phyloP scores from a whole-genome alignment of 2,113 vertebrate genomes.

The Notiomystis cincta region DNA sequence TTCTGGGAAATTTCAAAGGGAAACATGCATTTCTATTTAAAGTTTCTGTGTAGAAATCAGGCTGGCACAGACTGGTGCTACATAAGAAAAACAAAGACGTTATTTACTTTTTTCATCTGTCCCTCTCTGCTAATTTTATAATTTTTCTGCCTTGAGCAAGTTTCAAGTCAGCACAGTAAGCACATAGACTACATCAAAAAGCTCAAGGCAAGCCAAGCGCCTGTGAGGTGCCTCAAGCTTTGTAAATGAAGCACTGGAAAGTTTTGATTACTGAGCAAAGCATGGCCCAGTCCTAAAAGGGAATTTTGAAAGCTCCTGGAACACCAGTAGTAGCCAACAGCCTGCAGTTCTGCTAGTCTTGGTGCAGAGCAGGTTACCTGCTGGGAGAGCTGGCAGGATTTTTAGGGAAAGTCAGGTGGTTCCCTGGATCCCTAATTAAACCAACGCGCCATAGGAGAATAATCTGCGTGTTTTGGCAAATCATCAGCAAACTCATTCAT shows the following conservation, averaged over 20 bases:
- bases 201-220: background rate
- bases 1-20: conserved; percentile 23
- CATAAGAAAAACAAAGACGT: conserved; percentile 1
- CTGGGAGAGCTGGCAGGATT: background rate
- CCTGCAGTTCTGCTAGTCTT: background rate
- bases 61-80: background rate
- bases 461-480: background rate
- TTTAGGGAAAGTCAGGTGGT: background rate
- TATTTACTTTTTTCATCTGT: background rate
- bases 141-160: background rate
- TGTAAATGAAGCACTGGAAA: background rate
- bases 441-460: background rate
- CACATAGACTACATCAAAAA: background rate
- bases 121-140: conserved; percentile 4
- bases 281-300: background rate
- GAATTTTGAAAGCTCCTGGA: background rate
- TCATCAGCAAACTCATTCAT: background rate
- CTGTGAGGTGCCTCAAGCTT: background rate
- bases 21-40: conserved; percentile 33
- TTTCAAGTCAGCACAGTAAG: background rate
- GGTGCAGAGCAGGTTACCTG: background rate
- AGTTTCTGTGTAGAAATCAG: conserved; percentile 9
- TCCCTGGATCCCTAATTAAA: background rate
- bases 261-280: background rate
- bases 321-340: background rate